Base-by-base conservation (phyloP, 2,888 invertebrate species). In the Galeopsomyia nigrocyanea region DNA sequence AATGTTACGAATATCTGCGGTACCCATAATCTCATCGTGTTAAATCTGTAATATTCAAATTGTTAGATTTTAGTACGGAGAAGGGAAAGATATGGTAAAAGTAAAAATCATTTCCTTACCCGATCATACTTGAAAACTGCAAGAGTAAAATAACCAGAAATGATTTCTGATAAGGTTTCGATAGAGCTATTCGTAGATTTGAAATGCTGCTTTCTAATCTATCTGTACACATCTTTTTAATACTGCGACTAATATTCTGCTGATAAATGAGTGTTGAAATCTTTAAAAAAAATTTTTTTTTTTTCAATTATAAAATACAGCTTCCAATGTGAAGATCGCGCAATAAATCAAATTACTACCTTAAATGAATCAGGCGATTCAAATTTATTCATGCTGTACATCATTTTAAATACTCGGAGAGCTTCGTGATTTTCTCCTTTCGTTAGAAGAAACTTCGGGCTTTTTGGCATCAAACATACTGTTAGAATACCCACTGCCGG, bases 401-500 rank as follows among this genome's bases (percentile, higher is more conserved):
- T 92, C 75, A 83, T 89, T 72, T 88, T 88, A 75, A 94, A 90
- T 1, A 93, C 88, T 10, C 86, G 82, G 78, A 94, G 82, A 0
- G 94, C 94, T 80, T 92, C 90, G 14, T 90, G 88, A 67, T 90
- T 89, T 74, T 89, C 87, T 0, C 93, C 92, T 51, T 89, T 88
- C 3, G 91, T 90, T 89, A 94, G 90, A 13, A 94, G 88, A 83
- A 92, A 94, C 85, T 94, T 94, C 9, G 95, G 94, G 80, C 93
- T 94, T 84, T 95, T 94, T 0, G 94, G 93, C 71, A 92, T 84
- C 74, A 89, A 88, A 77, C 91, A 86, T 75, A 91, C 88, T 0
- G 89, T 88, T 26, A 92, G 74, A 0, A 92, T 92, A 9, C 93
- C 90, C 0, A 93, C 77, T 0, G 95, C 82, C 47, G 93, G 91